These are phyloP conservation scores for Leucoraja erinaceus DNA, from an alignment of 2,113 vertebrate species.

Conservation along the genomic window DNA sequence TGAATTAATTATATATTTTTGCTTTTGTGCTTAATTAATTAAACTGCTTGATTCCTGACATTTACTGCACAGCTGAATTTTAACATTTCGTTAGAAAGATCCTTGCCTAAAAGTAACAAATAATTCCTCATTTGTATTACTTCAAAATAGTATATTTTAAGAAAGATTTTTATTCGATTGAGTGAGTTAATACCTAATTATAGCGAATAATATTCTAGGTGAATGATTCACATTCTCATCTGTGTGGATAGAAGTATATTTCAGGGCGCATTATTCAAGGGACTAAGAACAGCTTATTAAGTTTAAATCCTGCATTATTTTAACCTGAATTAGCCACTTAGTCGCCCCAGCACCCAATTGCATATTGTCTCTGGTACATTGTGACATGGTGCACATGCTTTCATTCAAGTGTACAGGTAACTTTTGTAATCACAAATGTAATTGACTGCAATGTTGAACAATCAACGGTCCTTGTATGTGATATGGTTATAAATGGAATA, in stretches of 20 bases:
- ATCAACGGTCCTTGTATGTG: not conserved
- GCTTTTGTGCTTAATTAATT: not conserved
- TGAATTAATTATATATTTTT: not conserved
- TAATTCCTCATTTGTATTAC: not conserved
- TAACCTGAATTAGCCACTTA: not conserved
- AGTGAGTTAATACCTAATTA: not conserved
- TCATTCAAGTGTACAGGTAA: not conserved
- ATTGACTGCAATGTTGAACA: constrained; percentile 6
- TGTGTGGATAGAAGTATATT: not conserved
- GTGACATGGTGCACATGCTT: not conserved
- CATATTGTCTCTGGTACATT: not conserved
- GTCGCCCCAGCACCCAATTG: not conserved
- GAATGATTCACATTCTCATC: not conserved
- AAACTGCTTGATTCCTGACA: not conserved
- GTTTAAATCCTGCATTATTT: not conserved
- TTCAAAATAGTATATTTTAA: not conserved
- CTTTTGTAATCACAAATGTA: constrained; percentile 11
- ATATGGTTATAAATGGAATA: constrained; percentile 7
- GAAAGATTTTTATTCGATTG: not conserved
- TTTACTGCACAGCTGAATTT: not conserved
- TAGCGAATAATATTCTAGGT: not conserved
- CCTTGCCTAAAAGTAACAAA: not conserved
- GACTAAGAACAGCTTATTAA: not conserved
- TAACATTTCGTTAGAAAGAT: not conserved
- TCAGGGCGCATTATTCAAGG: not conserved